A percentile compares a stretch with the other conserved stretches of the same genome.
phyloP scores from a whole-genome alignment of 2,797 vertebrate species.

The Lepus townsendii region DNA sequence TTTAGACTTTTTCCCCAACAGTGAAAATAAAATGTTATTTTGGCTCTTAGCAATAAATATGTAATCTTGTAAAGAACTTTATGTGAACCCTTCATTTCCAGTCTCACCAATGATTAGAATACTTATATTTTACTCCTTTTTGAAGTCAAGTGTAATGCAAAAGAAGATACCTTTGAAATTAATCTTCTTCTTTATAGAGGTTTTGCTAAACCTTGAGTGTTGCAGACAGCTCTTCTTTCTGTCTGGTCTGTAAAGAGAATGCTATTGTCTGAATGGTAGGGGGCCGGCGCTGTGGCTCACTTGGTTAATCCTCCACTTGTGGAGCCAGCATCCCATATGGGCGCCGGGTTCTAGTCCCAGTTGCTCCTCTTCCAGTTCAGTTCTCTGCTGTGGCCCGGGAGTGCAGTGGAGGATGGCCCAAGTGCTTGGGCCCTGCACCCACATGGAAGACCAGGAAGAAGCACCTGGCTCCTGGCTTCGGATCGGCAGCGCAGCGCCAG shows the following conservation, averaged over 20 bases:
- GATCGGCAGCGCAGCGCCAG: too few species aligned
- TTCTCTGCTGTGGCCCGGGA: too few species aligned
- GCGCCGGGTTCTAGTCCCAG: too few species aligned
- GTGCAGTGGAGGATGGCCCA: too few species aligned
- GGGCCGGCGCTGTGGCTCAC: too few species aligned
- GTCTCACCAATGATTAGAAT: neutral
- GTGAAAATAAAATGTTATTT: slow-evolving; percentile 23
- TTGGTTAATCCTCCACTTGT: too few species aligned
- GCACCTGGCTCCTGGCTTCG: too few species aligned
- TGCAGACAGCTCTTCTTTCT: neutral
- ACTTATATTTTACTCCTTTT: slow-evolving; percentile 1
- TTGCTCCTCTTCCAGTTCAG: too few species aligned
- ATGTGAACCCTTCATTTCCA: neutral
- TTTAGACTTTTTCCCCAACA: neutral
- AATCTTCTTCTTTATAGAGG: neutral
- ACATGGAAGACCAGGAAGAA: too few species aligned
- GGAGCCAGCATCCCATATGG: too few species aligned
- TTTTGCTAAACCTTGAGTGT: neutral
- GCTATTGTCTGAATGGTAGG: neutral
- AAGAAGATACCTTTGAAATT: neutral
- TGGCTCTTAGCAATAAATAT: neutral
- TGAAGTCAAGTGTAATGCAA: slow-evolving; percentile 9
- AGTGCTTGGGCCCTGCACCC: too few species aligned
- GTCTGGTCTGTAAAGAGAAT: neutral
- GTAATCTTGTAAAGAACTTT: neutral